Percentiles rank a stretch among this genome's conserved stretches.
These are phyloP conservation scores for Loriculus beryllinus DNA, from an alignment of 2,797 vertebrate genomes.

Conservation along the genomic window DNA sequence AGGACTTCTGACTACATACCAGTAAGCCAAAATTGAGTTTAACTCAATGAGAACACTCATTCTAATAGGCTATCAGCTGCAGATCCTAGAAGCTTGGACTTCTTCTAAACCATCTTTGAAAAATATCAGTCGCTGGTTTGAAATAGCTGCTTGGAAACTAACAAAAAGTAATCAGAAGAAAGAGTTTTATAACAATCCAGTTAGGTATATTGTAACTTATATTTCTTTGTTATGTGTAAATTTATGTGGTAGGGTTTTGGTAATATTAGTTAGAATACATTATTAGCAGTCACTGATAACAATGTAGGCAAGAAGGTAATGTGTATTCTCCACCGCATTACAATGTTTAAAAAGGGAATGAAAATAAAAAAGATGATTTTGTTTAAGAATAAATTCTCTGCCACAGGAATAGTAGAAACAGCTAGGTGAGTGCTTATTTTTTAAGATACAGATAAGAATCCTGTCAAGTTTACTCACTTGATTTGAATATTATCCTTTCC, in stretches of 20 bases:
- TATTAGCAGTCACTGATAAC: not conserved
- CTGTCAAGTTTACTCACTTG: not conserved
- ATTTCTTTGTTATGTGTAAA: not conserved
- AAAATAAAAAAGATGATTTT: not conserved
- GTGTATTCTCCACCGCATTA: not conserved
- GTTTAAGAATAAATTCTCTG: not conserved
- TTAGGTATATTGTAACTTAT: not conserved
- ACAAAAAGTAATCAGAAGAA: not conserved
- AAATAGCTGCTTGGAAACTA: not conserved
- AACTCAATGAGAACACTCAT: not conserved
- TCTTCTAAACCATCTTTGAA: not conserved
- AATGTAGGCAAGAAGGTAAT: not conserved
- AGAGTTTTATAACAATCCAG: not conserved
- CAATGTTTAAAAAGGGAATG: not conserved
- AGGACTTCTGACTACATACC: not conserved
- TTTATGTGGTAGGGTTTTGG: not conserved
- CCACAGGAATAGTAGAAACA: not conserved
- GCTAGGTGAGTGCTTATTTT: not conserved
- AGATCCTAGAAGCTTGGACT: not conserved
- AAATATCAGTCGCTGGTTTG: not conserved
- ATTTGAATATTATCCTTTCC: not conserved
- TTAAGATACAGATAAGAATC: not conserved
- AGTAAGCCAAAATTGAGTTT: not conserved
- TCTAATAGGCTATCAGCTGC: not conserved
- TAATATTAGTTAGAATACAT: not conserved